These are phyloP conservation scores for Epinotia brunnichana DNA, from an alignment of 2,888 invertebrate species.

Conservation along the genomic window DNA sequence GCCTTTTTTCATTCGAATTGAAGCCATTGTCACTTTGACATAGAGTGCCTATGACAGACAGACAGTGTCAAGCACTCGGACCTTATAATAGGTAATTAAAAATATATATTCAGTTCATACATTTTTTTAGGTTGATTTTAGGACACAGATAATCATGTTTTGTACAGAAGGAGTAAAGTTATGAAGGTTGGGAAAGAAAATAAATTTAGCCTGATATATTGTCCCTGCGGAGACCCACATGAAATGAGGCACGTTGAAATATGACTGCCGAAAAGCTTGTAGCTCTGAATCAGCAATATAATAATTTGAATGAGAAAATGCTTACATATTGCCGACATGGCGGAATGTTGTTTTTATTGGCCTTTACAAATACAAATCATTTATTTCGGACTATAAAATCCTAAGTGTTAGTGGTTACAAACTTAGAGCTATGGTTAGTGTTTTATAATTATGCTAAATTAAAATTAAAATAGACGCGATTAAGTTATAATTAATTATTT, in stretches of 20 bases:
- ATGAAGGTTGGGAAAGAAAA: conserved; percentile 68
- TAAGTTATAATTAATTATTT: background rate
- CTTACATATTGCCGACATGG: conserved; percentile 25
- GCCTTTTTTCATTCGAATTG: too few relatives aligned
- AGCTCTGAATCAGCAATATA: conserved; percentile 50
- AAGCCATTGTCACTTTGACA: too few relatives aligned
- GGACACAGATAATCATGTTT: conserved; percentile 38
- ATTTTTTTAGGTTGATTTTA: conserved; percentile 5
- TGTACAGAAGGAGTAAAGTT: conserved; percentile 50
- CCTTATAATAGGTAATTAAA: too few relatives aligned
- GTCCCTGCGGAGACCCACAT: conserved; percentile 63
- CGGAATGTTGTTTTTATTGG: conserved; percentile 22
- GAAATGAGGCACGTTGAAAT: conserved; percentile 66
- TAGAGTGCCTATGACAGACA: too few relatives aligned
- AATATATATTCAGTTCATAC: background rate
- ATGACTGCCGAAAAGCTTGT: conserved; percentile 59
- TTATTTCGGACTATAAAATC: too few relatives aligned
- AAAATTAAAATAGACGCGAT: too few relatives aligned
- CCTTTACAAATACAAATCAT: too few relatives aligned
- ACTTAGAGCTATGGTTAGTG: too few relatives aligned
- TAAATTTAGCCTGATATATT: conserved; percentile 74
- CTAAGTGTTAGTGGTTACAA: too few relatives aligned
- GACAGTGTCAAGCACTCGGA: too few relatives aligned
- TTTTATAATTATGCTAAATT: too few relatives aligned
- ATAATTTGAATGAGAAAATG: conserved; percentile 52